Evolutionary conservation across 53 echinoderm and acorn worm genomes (phyloP).

Genomic region (Stichopus horrens): DNA sequence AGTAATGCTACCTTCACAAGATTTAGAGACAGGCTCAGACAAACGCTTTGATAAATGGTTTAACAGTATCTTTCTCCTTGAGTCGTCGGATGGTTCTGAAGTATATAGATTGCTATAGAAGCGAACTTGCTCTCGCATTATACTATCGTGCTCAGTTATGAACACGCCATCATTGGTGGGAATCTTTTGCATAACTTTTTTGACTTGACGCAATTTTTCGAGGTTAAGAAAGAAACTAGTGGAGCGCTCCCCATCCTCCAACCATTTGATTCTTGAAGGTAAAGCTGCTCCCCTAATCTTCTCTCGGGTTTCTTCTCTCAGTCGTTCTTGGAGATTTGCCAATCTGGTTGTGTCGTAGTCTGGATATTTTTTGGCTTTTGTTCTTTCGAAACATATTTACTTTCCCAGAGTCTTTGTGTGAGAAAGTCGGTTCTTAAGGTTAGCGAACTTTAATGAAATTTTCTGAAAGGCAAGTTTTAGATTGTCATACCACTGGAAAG

Average conservation of each 20-base stretch:
- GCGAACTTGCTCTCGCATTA: background rate
- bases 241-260: background rate
- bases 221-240: background rate
- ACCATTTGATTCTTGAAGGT: slow-evolving; percentile 18
- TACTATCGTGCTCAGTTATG: background rate
- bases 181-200: background rate
- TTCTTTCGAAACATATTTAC: background rate
- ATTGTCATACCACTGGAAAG: slow-evolving; percentile 8
- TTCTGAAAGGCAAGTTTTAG: background rate
- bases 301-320: background rate
- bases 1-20: background rate
- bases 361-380: slow-evolving; percentile 8
- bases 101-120: background rate
- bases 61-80: background rate
- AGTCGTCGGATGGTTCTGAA: background rate
- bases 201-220: slow-evolving; percentile 18
- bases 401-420: background rate
- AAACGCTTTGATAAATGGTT: background rate
- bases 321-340: background rate
- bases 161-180: background rate
- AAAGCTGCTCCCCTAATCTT: slow-evolving; percentile 5
- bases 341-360: background rate
- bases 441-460: background rate
- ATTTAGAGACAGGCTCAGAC: background rate
- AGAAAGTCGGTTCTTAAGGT: background rate